phyloP scores from a whole-genome alignment of 2,888 invertebrate genomes.

The Tipula vernalis region DNA sequence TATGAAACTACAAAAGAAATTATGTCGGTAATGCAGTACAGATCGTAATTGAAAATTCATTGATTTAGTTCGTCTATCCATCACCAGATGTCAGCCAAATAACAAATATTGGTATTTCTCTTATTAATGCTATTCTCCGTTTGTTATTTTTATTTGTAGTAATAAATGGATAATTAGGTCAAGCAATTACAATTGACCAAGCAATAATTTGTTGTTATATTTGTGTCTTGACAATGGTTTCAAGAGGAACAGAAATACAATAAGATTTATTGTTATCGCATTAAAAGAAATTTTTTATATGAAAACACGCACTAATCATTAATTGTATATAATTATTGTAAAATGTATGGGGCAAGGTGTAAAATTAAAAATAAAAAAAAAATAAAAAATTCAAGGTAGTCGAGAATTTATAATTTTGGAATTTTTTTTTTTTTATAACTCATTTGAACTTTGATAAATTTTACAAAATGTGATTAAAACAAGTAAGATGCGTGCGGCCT shows the following conservation, averaged over 20 bases:
- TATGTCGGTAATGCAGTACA: neutral
- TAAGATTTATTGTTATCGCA: too few species aligned
- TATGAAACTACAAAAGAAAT: neutral
- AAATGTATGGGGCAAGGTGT: neutral
- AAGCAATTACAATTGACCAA: neutral
- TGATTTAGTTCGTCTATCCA: neutral
- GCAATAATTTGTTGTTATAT: neutral
- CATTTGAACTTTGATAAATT: neutral
- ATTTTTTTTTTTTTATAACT: neutral
- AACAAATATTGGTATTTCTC: neutral
- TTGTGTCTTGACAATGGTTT: neutral
- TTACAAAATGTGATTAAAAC: neutral
- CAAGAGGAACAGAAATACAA: neutral
- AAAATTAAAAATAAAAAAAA: neutral
- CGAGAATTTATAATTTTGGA: neutral
- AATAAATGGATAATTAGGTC: neutral
- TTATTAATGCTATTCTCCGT: neutral
- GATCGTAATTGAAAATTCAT: neutral
- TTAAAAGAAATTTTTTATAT: too few species aligned
- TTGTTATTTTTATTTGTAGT: neutral
- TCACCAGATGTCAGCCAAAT: neutral
- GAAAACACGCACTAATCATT: neutral
- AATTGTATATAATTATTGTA: neutral
- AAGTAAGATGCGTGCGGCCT: neutral
- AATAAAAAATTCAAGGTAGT: neutral